Conservation (phyloP, 2,888 invertebrate species). For the Elysia crispata region DNA sequence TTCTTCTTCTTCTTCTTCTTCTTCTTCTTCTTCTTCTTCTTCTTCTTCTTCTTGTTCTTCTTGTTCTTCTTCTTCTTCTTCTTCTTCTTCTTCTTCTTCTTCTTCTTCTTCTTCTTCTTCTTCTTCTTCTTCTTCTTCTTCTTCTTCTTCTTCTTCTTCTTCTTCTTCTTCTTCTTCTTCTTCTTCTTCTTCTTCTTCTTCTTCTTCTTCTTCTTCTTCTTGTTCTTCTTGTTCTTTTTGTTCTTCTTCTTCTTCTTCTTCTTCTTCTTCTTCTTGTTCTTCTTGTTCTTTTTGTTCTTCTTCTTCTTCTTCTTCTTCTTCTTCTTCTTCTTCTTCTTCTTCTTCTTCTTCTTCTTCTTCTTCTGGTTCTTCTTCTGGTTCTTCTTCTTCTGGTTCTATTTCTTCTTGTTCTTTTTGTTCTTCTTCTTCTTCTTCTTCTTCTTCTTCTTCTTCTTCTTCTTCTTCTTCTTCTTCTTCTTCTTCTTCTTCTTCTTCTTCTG, state of each 20-base stretch:
- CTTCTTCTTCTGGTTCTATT: neutral
- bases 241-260: too few relatives aligned
- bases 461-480: too few relatives aligned
- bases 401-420: too few relatives aligned
- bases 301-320: neutral
- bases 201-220: neutral
- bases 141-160: neutral
- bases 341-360: too few relatives aligned
- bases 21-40: neutral
- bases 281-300: too few relatives aligned
- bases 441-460: too few relatives aligned
- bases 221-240: too few relatives aligned
- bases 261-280: neutral
- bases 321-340: neutral
- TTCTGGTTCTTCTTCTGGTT: too few relatives aligned
- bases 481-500: too few relatives aligned
- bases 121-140: neutral
- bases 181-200: neutral
- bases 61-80: slow-evolving; percentile 2
- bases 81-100: neutral
- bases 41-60: slow-evolving; percentile 10
- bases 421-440: too few relatives aligned
- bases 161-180: slow-evolving; percentile 10
- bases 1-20: too few relatives aligned
- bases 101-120: neutral